These are phyloP conservation scores for Lagria hirta DNA, from an alignment of 2,888 invertebrate species.

Conservation along the genomic window DNA sequence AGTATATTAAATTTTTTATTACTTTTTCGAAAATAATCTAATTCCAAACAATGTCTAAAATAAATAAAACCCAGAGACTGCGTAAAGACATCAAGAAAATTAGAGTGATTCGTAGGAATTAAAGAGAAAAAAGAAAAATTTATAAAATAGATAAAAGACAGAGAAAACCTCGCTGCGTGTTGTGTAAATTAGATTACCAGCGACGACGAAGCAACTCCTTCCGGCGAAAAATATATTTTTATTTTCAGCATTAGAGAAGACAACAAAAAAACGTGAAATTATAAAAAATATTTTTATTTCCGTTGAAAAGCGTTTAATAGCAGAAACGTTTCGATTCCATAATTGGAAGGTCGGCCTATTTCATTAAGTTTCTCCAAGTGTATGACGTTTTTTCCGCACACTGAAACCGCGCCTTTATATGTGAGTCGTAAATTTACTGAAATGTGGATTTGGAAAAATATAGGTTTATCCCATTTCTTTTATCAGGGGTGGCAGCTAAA, in stretches of 20 bases:
- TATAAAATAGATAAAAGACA: constrained; percentile 39
- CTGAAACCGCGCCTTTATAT: constrained; percentile 43
- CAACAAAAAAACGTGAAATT: constrained; percentile 28
- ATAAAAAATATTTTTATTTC: constrained; percentile 24
- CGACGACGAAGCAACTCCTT: constrained; percentile 33
- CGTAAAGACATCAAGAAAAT: constrained; percentile 37
- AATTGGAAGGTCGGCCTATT: constrained; percentile 46
- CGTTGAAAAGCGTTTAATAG: constrained; percentile 13
- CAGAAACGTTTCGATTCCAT: constrained; percentile 41
- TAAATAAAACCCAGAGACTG: constrained; percentile 32
- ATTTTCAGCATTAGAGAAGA: constrained; percentile 32
- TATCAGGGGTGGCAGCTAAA: constrained; percentile 44
- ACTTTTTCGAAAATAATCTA: no score
- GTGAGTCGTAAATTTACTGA: constrained; percentile 47
- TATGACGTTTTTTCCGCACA: constrained; percentile 37
- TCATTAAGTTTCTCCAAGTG: constrained; percentile 46
- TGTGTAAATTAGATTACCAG: constrained; percentile 40
- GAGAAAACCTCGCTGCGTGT: constrained; percentile 37
- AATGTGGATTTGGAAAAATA: constrained; percentile 49
- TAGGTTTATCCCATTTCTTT: constrained; percentile 48
- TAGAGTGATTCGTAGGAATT: constrained; percentile 37
- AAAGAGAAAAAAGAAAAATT: constrained; percentile 38
- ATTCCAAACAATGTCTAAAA: constrained; percentile 9
- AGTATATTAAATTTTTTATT: no score
- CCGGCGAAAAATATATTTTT: constrained; percentile 29